Conservation (phyloP, 23 tunicate genomes). For the Styela plicata region DNA sequence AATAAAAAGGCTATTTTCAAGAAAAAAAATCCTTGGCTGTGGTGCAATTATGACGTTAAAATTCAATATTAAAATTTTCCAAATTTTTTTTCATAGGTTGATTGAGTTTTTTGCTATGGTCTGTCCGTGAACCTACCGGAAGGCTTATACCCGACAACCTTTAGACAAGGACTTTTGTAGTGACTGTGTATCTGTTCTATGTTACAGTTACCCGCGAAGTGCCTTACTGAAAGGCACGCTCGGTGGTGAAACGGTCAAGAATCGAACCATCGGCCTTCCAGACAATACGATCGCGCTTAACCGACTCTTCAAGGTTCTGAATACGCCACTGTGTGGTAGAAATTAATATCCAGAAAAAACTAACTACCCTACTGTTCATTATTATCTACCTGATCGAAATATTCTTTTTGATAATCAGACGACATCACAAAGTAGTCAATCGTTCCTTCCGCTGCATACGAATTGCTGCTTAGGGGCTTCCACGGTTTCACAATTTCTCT, state of each 20-base stretch:
- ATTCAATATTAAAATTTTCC: no score
- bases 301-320: no score
- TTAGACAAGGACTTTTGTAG: no score
- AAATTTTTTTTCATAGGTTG: no score
- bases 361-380: not conserved
- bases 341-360: no score
- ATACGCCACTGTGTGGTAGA: no score
- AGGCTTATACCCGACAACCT: no score
- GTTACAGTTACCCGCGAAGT: not conserved
- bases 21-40: not conserved
- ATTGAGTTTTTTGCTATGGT: no score
- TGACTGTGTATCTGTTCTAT: not conserved
- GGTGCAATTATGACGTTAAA: no score
- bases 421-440: not conserved
- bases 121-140: no score
- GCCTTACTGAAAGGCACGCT: not conserved
- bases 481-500: not conserved
- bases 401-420: not conserved
- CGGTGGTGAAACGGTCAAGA: not conserved
- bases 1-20: not conserved
- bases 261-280: not conserved
- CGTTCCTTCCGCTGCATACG: not conserved
- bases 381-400: not conserved
- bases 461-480: not conserved
- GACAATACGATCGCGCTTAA: not conserved